These are phyloP conservation scores for Latrodectus elegans DNA, from an alignment of 2,888 invertebrate species.

Conservation along the genomic window DNA sequence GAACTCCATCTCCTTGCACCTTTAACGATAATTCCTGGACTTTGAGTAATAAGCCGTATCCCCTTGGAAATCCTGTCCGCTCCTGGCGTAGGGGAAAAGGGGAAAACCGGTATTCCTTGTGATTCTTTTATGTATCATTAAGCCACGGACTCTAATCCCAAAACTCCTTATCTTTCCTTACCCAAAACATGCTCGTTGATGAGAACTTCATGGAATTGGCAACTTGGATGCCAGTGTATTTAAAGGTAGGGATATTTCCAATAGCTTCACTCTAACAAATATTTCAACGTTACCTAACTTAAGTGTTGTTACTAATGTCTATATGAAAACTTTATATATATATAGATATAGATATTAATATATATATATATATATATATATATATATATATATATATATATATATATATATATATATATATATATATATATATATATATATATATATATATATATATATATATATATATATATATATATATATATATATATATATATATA, in stretches of 20 bases:
- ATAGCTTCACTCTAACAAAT: too few relatives aligned
- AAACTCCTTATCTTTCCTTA: constrained; percentile 42
- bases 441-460: too few relatives aligned
- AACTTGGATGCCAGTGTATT: too few relatives aligned
- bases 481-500: too few relatives aligned
- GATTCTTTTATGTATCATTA: constrained; percentile 66
- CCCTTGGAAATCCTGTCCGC: constrained; percentile 48
- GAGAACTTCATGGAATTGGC: constrained; percentile 9
- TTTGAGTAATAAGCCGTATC: constrained; percentile 56
- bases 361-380: background rate
- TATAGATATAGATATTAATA: too few relatives aligned
- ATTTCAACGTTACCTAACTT: too few relatives aligned
- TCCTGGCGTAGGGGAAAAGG: constrained; percentile 9
- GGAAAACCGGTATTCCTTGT: constrained; percentile 2
- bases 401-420: too few relatives aligned
- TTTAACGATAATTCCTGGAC: constrained; percentile 57
- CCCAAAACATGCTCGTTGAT: constrained; percentile 20
- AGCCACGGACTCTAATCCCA: constrained; percentile 41
- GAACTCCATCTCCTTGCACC: constrained; percentile 19
- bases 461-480: too few relatives aligned
- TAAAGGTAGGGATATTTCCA: too few relatives aligned
- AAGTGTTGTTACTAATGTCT: too few relatives aligned
- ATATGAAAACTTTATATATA: too few relatives aligned
- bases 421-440: too few relatives aligned
- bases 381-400: background rate